Conservation (phyloP, 2,888 invertebrate species). For the Argyresthia albistria region DNA sequence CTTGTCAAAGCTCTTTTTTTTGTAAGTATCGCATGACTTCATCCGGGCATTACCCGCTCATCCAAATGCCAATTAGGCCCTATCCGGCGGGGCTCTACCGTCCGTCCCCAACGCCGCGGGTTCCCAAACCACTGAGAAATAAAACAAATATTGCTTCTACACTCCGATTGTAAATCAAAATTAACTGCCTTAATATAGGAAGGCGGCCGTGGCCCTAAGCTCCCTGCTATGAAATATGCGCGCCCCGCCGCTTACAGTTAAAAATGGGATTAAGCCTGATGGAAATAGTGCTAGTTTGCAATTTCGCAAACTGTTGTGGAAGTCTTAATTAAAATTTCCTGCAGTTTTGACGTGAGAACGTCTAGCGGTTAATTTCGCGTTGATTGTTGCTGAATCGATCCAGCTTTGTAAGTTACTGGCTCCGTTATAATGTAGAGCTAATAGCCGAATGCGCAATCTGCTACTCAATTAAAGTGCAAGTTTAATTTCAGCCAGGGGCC, state of each 20-base stretch:
- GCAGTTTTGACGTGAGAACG: conserved; percentile 7
- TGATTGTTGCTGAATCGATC: no score
- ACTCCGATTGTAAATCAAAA: conserved; percentile 70
- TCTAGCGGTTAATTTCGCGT: no score
- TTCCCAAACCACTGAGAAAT: conserved; percentile 48
- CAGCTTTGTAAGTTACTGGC: no score
- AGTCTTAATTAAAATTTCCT: conserved; percentile 37
- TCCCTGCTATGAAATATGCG: conserved; percentile 68
- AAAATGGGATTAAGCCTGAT: conserved; percentile 70
- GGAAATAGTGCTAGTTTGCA: conserved; percentile 63
- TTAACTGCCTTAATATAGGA: conserved; percentile 72
- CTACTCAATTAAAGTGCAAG: no score
- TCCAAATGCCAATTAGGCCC: conserved; percentile 16
- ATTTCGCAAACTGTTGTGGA: conserved; percentile 36
- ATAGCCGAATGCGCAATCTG: no score
- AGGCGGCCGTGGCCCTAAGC: conserved; percentile 56
- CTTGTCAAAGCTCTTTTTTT: no score
- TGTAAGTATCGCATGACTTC: no score
- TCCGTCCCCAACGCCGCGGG: conserved; percentile 24
- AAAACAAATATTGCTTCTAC: conserved; percentile 72
- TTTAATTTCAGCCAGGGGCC: no score
- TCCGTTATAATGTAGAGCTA: no score
- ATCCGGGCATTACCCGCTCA: no score
- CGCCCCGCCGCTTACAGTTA: conserved; percentile 65
- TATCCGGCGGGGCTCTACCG: conserved; percentile 35